Evolutionary conservation across 2,113 vertebrate species (phyloP).

Genomic region (Phylloscopus trochiloides): DNA sequence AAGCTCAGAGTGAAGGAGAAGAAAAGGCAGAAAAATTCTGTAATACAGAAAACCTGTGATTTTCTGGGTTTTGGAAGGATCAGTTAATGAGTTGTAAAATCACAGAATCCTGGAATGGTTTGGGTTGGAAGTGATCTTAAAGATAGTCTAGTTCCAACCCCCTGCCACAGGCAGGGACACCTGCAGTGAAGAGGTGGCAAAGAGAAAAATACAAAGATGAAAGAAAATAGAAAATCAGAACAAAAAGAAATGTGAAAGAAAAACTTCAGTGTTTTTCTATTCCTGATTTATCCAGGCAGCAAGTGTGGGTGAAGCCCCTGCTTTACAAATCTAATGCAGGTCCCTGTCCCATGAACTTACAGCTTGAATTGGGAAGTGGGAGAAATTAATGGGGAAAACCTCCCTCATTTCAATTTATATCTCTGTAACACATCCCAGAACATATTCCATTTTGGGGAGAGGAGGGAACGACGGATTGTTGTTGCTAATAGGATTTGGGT

Average conservation of each 20-base stretch:
- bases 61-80: neutral
- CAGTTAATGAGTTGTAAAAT: neutral
- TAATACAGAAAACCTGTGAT: neutral
- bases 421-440: neutral
- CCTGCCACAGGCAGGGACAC: neutral
- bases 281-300: neutral
- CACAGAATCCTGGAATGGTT: neutral
- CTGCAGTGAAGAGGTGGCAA: neutral
- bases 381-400: neutral
- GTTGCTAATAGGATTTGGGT: slow-evolving; percentile 61
- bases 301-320: neutral
- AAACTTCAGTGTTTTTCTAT: neutral
- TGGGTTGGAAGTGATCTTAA: neutral
- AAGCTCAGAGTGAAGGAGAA: neutral
- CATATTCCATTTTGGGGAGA: neutral
- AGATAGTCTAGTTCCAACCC: neutral
- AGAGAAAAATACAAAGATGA: neutral
- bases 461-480: neutral
- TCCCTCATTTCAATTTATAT: neutral
- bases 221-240: neutral
- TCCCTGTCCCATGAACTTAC: neutral
- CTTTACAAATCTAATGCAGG: neutral
- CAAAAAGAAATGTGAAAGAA: neutral
- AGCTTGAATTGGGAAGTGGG: neutral
- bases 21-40: neutral